Base-by-base conservation (phyloP, 2,797 vertebrate species). In the Graptemys geographica region DNA sequence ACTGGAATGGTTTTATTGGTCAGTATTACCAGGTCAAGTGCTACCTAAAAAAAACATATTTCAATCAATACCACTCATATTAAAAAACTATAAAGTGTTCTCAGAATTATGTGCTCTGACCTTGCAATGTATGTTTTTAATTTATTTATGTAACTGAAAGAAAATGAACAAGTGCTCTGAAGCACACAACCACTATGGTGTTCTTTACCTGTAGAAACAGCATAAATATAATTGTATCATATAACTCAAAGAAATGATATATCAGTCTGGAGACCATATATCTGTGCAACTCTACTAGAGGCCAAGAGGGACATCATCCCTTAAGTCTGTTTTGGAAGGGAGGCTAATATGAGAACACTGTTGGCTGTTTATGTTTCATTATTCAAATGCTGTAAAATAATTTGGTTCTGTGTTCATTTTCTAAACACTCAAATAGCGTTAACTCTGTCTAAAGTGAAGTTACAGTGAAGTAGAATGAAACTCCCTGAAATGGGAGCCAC, bases 51-150 rank as follows among this genome's bases (percentile, higher is more conserved):
- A 2, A 18, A 69, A 2, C 33, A 25, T 6, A 27, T 53, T 55
- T 83, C 76, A 82, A 12, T 49, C 53, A 84, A 27, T 41, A 55
- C 1, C 5, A 65, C 4, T 56, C 41, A 18, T 18, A 27, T 27
- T 44, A 49, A 79, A 95, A 69, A 89, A 49, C 13, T 9, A 81
- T 6, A 25, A 80, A 88, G 33, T 55, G 4, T 55, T 91, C 41
- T 91, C 47, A 72, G 44, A 81, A 12, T 57, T 83, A 16, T 5
- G 11, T 13, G 13, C 25, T 57, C 23, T 74, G 33, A 72, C 4
- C 81, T 52, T 41, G 27, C 31, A 90, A 92, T n/a, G 55, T 23
- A 1, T 87, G 52, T 80, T 96, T 93, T 92, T 41, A 79, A 90
- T 91, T 79, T 83, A 49, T 18, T 4, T 2, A 25, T 3, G 1